Percentiles rank a stretch among this genome's conserved stretches.
phyloP scores from a whole-genome alignment of 2,797 vertebrate genomes.

The Hemitrygon akajei region DNA sequence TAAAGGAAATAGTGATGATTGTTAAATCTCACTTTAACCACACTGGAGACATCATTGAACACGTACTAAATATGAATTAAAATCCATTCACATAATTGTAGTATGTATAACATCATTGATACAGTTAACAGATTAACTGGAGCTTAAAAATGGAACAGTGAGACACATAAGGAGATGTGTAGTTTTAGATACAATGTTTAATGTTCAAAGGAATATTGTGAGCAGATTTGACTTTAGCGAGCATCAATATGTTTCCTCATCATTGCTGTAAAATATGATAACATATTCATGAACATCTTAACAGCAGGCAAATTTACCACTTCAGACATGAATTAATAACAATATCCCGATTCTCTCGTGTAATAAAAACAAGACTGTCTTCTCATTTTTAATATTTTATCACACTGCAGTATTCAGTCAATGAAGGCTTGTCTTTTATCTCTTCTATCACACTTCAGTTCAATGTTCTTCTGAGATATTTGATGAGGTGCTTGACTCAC shows the following conservation, averaged over 20 bases:
- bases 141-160: too few relatives aligned
- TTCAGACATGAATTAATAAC: slow-evolving; percentile 7
- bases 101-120: neutral
- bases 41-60: neutral
- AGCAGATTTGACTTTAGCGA: neutral
- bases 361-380: neutral
- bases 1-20: too few relatives aligned
- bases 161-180: too few relatives aligned
- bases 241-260: neutral
- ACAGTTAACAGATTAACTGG: too few relatives aligned
- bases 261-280: slow-evolving; percentile 4
- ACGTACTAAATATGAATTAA: neutral
- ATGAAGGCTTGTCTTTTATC: neutral
- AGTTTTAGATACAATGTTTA: neutral
- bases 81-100: neutral
- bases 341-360: neutral
- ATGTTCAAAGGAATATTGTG: slow-evolving; percentile 21
- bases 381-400: slow-evolving; percentile 10
- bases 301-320: neutral
- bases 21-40: neutral
- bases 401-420: neutral
- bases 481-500: neutral
- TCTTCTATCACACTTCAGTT: neutral
- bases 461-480: neutral
- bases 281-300: neutral